Evolutionary conservation across 2,113 vertebrate genomes (phyloP), one percentile per base, ranked within the genome.

Genomic region (Gavialis gangeticus): DNA sequence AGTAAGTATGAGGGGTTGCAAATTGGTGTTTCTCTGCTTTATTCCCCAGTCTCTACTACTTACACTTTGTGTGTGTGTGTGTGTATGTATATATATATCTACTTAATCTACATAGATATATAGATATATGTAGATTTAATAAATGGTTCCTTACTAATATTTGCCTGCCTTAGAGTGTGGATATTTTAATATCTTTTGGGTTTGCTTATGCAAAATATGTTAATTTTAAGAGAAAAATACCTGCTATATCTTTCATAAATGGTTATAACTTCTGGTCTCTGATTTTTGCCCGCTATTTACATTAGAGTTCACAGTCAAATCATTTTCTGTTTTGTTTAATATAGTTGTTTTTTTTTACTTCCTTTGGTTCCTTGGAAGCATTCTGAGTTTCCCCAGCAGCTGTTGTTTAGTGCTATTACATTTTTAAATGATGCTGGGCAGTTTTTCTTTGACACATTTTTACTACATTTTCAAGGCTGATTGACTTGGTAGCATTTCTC

Each of bases 141-240:
- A 37, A 30, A 46, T 19, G 8, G 71, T 76, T 63, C 9, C 9
- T 85, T 11, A 60, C 27, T 59, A 28, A 78, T 3, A 55, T 86
- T 6, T 90, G 27, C 34, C 56, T 62, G 18, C 6, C 2, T 66
- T 78, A 2, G 25, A 46, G 9, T 34, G 25, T 0, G 0, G 12
- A 66, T 80, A 60, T 75, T 94, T 2, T 0, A 63, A 28, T 76
- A 90, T 10, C 7, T 16, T 87, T 71, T 56, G 16, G 82, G 18
- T 79, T 13, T 87, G 4, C 15, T 93, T 75, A 66, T 9, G 54
- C 25, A 83, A 76, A 6, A 21, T 82, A 75, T 83, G 15, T 0
- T 88, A 34, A 62, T 2, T 81, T 46, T 25, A 79, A 37, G 30
- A 19, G 4, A 16, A 90, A 78, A 60, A 60, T 27, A 87, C 46